Evolutionary conservation across 2,888 invertebrate species (phyloP).

Genomic region (Hypsopygia costalis): DNA sequence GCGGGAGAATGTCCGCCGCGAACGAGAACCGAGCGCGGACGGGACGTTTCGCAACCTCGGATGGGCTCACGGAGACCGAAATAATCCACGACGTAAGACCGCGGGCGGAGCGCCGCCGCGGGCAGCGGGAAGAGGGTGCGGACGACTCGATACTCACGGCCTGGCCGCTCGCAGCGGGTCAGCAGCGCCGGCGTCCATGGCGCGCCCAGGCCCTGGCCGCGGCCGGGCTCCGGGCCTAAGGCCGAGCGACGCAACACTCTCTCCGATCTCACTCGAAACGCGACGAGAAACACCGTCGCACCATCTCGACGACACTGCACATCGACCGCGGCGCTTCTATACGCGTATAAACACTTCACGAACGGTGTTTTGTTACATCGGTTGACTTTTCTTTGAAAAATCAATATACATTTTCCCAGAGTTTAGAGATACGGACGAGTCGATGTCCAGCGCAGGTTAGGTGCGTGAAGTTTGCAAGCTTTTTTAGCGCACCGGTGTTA

Average conservation of each 20-base stretch:
- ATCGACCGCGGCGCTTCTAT: conserved; percentile 68
- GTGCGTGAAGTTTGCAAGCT: conserved; percentile 82
- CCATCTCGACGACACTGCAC: conserved; percentile 77
- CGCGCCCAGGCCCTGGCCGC: conserved; percentile 76
- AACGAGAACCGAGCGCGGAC: conserved; percentile 61
- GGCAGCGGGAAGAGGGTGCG: conserved; percentile 32
- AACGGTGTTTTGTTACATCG: conserved; percentile 80
- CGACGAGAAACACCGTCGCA: conserved; percentile 73
- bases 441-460: conserved; percentile 82
- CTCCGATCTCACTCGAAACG: conserved; percentile 75
- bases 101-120: conserved; percentile 41
- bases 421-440: conserved; percentile 78
- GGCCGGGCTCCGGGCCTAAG: conserved; percentile 75
- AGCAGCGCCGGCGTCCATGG: conserved; percentile 75
- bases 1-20: conserved; percentile 75
- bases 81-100: conserved; percentile 62
- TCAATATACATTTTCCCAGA: conserved; percentile 82
- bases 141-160: conserved; percentile 72
- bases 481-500: conserved; percentile 82
- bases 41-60: conserved; percentile 73
- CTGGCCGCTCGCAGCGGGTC: conserved; percentile 75
- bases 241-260: conserved; percentile 76
- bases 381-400: conserved; percentile 82
- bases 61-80: conserved; percentile 67
- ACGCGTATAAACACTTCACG: conserved; percentile 79